A percentile compares a stretch with the other conserved stretches of the same genome.
Evolutionary conservation across 2,888 invertebrate genomes (phyloP).

Genomic region (Drosophila tripunctata): DNA sequence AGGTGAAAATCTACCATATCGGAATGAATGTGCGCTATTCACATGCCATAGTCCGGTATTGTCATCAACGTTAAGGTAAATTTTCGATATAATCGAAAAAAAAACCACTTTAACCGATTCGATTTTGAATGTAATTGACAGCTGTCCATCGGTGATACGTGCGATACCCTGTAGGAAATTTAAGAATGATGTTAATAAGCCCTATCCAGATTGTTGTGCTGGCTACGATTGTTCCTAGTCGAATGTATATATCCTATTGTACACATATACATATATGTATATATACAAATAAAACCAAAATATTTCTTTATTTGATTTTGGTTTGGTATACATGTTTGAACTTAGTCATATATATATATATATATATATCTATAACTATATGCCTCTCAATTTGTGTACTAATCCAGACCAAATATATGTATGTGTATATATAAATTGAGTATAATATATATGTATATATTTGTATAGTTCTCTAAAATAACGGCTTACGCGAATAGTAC

Average conservation of each 20-base stretch:
- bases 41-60: background rate
- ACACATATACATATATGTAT: background rate
- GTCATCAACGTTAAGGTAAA: conserved; percentile 43
- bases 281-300: conserved; percentile 32
- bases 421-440: conserved; percentile 25
- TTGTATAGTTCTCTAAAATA: conserved; percentile 60
- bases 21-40: background rate
- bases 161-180: conserved; percentile 56
- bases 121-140: conserved; percentile 19
- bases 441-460: conserved; percentile 30
- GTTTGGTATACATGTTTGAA: conserved; percentile 72
- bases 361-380: conserved; percentile 36
- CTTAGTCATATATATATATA: conserved; percentile 47
- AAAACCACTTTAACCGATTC: too few species aligned
- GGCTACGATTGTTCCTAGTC: background rate
- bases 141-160: conserved; percentile 41
- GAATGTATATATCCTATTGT: background rate
- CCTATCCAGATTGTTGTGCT: conserved; percentile 73
- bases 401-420: conserved; percentile 20
- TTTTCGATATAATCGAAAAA: background rate
- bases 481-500: conserved; percentile 12
- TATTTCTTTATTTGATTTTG: conserved; percentile 51
- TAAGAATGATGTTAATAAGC: conserved; percentile 43
- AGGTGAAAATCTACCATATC: conserved; percentile 20
- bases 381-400: conserved; percentile 13